Evolutionary conservation across 2,797 vertebrate genomes (phyloP).

Genomic region (Cyclura pinguis): DNA sequence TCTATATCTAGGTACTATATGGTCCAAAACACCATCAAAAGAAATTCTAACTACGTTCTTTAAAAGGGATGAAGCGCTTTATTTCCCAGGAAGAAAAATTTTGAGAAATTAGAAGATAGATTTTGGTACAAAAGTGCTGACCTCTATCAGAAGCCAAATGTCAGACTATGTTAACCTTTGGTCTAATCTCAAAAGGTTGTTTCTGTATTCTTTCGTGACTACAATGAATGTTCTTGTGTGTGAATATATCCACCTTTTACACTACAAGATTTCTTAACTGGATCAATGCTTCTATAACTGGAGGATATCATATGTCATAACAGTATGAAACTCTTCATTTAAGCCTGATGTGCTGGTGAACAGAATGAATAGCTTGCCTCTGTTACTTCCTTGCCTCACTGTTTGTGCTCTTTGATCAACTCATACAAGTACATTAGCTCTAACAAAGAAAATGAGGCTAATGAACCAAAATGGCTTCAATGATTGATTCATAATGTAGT

Average conservation of each 20-base stretch:
- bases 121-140: background rate
- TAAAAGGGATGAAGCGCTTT: background rate
- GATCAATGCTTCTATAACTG: background rate
- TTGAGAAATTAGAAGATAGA: background rate
- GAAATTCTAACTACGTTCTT: background rate
- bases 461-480: slow-evolving; percentile 47
- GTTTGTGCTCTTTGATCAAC: slow-evolving; percentile 32
- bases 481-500: slow-evolving; percentile 36
- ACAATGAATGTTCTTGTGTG: too few relatives aligned
- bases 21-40: background rate
- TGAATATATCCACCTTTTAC: too few relatives aligned
- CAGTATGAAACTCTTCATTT: background rate
- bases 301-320: background rate
- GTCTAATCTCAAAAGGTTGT: background rate
- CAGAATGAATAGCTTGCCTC: slow-evolving; percentile 11
- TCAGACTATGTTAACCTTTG: background rate
- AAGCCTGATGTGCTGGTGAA: background rate
- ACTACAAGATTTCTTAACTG: background rate
- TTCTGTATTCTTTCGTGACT: background rate
- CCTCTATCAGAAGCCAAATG: background rate
- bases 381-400: slow-evolving; percentile 17
- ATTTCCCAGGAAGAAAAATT: background rate
- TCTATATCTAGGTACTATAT: background rate
- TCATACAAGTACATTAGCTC: slow-evolving; percentile 28
- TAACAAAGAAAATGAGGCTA: slow-evolving; percentile 48